Evolutionary conservation across 2,888 invertebrate genomes (phyloP).

Genomic region (Poecilobothrus nobilitatus): DNA sequence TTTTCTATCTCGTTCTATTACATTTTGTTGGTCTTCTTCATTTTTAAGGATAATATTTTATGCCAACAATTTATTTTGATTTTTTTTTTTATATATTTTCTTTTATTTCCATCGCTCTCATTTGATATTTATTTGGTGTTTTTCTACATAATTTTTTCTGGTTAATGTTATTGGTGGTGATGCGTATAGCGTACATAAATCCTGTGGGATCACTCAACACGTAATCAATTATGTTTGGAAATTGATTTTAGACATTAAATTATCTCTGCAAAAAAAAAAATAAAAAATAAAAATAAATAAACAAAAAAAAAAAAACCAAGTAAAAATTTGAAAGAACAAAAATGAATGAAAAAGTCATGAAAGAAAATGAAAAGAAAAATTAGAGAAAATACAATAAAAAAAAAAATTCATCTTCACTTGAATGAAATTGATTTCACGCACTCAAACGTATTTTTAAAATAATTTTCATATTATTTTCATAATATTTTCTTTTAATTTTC

Average conservation of each 20-base stretch:
- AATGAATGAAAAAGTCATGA: not conserved
- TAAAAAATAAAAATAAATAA: not conserved
- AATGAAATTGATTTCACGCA: constrained; percentile 4
- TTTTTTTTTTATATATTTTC: not conserved
- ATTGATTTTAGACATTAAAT: constrained; percentile 21
- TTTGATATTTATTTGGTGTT: not conserved
- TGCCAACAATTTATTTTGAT: constrained; percentile 4
- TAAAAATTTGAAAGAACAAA: not conserved
- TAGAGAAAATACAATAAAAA: not conserved
- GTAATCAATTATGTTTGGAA: constrained; percentile 24
- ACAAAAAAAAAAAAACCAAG: not conserved
- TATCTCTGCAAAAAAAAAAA: constrained; percentile 3
- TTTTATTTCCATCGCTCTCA: not conserved
- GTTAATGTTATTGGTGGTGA: constrained; percentile 7
- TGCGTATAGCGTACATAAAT: constrained; percentile 14
- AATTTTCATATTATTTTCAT: not conserved
- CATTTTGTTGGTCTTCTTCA: not conserved
- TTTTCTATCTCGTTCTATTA: no score
- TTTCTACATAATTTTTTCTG: not conserved
- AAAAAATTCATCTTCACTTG: not conserved
- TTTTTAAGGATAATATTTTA: not conserved
- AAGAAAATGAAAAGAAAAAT: not conserved
- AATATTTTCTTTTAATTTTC: not conserved
- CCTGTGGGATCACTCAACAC: constrained; percentile 22
- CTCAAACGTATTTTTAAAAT: not conserved